Evolutionary conservation across 2,797 vertebrate genomes (phyloP), one percentile per base, ranked within the genome.

Genomic region (Thunnus albacares): DNA sequence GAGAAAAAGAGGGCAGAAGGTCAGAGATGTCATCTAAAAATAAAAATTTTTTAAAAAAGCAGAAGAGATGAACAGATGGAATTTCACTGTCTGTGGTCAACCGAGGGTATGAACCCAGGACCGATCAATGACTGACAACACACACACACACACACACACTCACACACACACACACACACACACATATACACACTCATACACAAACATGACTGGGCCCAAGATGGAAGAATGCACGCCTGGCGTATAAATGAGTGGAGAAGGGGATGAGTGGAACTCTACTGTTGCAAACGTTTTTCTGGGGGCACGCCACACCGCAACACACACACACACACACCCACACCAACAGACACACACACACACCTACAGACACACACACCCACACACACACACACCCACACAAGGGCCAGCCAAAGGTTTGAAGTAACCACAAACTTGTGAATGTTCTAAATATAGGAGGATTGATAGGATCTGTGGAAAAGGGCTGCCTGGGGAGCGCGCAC

Each of bases 381-480:
- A 63, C 64, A 82, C 41, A 56, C 66, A 41, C 62, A 30, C 28
- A 68, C 68, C 58, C 67, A 38, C 22, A 71, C 30, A 1, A 65
- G 51, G 84, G 87, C 74, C 90, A 89, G 91, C 93, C 93, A 93
- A 89, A 92, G 88, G 91, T 92, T 70, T 81, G 79, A 76, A 83
- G 81, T 55, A 87, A 91, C 90, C 87, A 85, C 89, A 88, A 80
- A 81, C 85, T 88, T 90, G 85, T 91, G 87, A 85, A 90, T 82
- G 85, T 87, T 93, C 90, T 93, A 93, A 90, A 94, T 91, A 89
- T 91, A 93, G 90, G 80, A 84, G 73, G 63, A 86, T 75, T 87
- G 90, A 92, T 93, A 87, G 87, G 87, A 92, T 90, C 89, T 81
- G 85, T 73, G 86, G 83, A 81, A 75, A 76, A 63, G 86, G 73